Percentiles rank a stretch among this genome's conserved stretches.
Evolutionary conservation across 2,888 invertebrate genomes (phyloP).

Genomic region (Stegophylla sp.): DNA sequence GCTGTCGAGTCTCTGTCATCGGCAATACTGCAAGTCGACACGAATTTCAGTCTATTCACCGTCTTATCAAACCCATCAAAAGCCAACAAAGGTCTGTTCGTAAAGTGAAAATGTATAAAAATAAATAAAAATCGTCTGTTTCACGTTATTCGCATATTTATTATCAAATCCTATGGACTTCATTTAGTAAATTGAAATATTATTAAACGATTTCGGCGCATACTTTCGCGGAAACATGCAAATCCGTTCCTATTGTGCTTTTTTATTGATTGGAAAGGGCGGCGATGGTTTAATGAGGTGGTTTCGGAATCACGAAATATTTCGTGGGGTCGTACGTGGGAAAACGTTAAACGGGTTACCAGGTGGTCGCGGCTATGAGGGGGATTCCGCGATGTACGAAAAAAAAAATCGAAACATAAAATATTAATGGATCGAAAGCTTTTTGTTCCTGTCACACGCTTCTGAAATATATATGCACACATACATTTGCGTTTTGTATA

Average conservation of each 20-base stretch:
- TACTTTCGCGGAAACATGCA: slow-evolving; percentile 12
- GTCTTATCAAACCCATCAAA: slow-evolving; percentile 19
- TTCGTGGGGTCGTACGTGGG: slow-evolving; percentile 19
- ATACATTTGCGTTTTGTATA: neutral
- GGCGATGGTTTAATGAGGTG: slow-evolving; percentile 22
- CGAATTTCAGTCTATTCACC: slow-evolving; percentile 30
- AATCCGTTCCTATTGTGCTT: slow-evolving; percentile 28
- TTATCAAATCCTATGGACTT: neutral
- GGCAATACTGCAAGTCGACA: slow-evolving; percentile 40
- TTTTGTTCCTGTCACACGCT: slow-evolving; percentile 23
- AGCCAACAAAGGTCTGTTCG: neutral
- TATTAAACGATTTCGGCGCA: too few relatives aligned
- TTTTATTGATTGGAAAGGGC: slow-evolving; percentile 22
- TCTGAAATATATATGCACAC: neutral
- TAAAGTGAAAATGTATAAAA: neutral
- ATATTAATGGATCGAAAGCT: slow-evolving; percentile 54
- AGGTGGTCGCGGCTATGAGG: slow-evolving; percentile 30
- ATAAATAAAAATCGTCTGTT: slow-evolving; percentile 1
- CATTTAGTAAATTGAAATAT: slow-evolving; percentile 13
- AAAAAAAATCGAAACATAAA: slow-evolving; percentile 36
- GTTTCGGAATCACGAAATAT: slow-evolving; percentile 19
- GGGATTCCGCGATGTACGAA: slow-evolving; percentile 20
- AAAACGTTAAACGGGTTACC: slow-evolving; percentile 51
- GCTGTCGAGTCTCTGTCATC: slow-evolving; percentile 37
- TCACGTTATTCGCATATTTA: slow-evolving; percentile 3